Conservation (phyloP, 1,140 invertebrate species). For the Drosophila nasuta region DNA sequence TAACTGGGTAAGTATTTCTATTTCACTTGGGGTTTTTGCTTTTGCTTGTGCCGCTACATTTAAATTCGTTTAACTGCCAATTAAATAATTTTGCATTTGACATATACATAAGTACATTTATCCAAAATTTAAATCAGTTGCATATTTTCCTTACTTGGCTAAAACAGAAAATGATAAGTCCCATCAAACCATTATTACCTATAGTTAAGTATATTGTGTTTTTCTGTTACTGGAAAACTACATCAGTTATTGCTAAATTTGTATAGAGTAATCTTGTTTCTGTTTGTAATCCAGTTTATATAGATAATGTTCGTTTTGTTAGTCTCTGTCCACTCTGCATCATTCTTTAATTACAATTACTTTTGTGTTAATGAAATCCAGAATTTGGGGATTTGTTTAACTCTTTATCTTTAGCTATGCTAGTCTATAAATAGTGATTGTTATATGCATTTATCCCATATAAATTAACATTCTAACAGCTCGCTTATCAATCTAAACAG, state of each 20-base stretch:
- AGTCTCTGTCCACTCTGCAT: conserved; percentile 31
- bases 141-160: conserved; percentile 23
- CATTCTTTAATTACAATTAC: neutral
- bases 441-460: conserved; percentile 72
- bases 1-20: conserved; percentile 14
- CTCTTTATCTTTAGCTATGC: conserved; percentile 60
- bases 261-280: conserved; percentile 21
- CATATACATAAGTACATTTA: conserved; percentile 52
- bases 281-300: conserved; percentile 3
- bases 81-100: conserved; percentile 47
- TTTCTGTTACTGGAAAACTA: conserved; percentile 30
- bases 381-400: conserved; percentile 13
- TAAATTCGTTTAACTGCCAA: conserved; percentile 77
- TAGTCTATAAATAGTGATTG: conserved; percentile 82
- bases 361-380: conserved; percentile 7
- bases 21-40: conserved; percentile 7
- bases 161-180: conserved; percentile 43
- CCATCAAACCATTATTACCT: conserved; percentile 19
- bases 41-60: conserved; percentile 68
- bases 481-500: conserved; percentile 38
- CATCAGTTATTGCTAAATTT: conserved; percentile 40
- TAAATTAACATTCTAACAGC: conserved; percentile 37
- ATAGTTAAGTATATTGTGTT: conserved; percentile 8
- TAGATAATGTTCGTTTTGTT: conserved; percentile 31
- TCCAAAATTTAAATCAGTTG: conserved; percentile 48